A percentile compares a stretch with the other conserved stretches of the same genome.
These are phyloP conservation scores for Apis mellifera DNA, from an alignment of 1,140 invertebrate genomes.

Conservation along the genomic window Amel_HAv3.1 CM009931.2:5509501-5510000, in stretches of 20 bases:
- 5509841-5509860: not conserved
- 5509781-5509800: not conserved
- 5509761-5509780: constrained; percentile 44
- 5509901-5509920: not conserved
- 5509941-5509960: too few relatives aligned
- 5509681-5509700: constrained; percentile 72
- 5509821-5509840: constrained; percentile 24
- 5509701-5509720: constrained; percentile 4
- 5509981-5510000: not conserved
- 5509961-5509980: not conserved
- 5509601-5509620: constrained; percentile 47
- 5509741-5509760: constrained; percentile 24
- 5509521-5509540: not conserved
- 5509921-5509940: not conserved
- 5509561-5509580: constrained; percentile 48
- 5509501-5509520: not conserved
- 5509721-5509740: not conserved
- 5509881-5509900: not conserved
- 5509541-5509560: constrained; percentile 58
- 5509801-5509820: constrained; percentile 37
- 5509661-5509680: constrained; percentile 73
- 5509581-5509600: constrained; percentile 71
- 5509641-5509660: not conserved
- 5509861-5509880: not conserved
- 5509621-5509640: constrained; percentile 35